Evolutionary conservation across 2,797 vertebrate species (phyloP), one percentile per base, ranked within the genome.

Genomic region (Toxotes lorentzi): DNA sequence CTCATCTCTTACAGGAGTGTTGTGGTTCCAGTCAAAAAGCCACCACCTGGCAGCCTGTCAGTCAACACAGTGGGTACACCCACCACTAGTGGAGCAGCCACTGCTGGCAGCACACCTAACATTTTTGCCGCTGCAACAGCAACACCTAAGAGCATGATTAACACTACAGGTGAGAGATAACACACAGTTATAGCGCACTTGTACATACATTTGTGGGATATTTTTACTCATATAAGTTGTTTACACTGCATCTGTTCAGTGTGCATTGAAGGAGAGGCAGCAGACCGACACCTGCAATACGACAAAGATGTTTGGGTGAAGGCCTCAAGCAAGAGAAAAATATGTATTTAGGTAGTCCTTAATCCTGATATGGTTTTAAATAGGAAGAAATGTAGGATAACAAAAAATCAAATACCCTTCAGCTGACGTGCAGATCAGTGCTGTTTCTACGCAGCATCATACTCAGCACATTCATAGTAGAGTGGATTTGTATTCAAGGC

Each of bases 141-240:
- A 78, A 99, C 98, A 79, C 98, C 98, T 94, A 99, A 99, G 95
- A 99, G 98, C 96, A 99, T 99, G 98, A 99, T 99, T 94, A 99
- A 99, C 96, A 99, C 98, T 79, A 99, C 98, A 96, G 98, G 98
- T 99, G 95, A 89, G 84, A 58, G 23, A 43, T 23, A 2, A 54
- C 11, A 35, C 70, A 59, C 19, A 30, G 19, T 58, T 40, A 7
- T 13, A 13, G 41, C 2, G 7, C 57, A 41, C 35, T 13, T 43
- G 10, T 12, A 48, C 9, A 48, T 13, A 4, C 13, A 23, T 48
- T 1, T 1, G 16, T n/a, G 50, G 0, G 2, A 56, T 73, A 54
- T 53, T 81, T 65, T 77, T 48, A 48, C 21, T 57, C 4, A 2
- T 11, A 23, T 41, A 23, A 7, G 34, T 30, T 57, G 35, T 50